Conservation (phyloP, 2,888 invertebrate genomes). For the Ceriagrion tenellum region DNA sequence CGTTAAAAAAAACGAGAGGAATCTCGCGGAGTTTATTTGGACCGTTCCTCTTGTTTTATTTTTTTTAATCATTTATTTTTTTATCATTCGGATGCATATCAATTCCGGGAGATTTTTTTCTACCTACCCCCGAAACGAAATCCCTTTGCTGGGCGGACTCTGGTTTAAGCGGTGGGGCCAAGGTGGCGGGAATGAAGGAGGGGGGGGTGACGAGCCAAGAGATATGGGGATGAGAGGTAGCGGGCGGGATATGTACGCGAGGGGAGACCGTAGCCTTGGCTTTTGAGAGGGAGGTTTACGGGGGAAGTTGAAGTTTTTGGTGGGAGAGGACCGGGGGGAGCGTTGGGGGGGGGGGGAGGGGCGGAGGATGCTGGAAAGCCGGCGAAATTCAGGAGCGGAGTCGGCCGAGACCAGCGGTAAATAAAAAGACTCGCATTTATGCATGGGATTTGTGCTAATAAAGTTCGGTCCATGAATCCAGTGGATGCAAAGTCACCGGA, state of each 20-base stretch:
- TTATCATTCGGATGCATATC: slow-evolving; percentile 27
- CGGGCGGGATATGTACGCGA: no score
- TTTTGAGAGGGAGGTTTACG: neutral
- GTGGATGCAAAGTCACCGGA: slow-evolving; percentile 42
- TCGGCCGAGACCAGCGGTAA: neutral
- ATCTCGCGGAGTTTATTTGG: neutral
- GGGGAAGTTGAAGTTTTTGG: neutral
- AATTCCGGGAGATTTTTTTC: neutral
- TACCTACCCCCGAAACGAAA: neutral
- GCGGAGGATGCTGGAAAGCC: neutral
- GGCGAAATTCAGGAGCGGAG: neutral
- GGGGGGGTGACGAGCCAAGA: neutral
- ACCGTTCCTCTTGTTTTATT: neutral
- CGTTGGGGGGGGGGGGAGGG: neutral
- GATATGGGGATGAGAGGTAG: neutral
- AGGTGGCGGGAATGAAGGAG: neutral
- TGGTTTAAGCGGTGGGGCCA: neutral
- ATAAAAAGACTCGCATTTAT: slow-evolving; percentile 50
- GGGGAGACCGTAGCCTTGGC: neutral
- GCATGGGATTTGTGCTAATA: slow-evolving; percentile 66
- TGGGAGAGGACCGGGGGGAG: neutral
- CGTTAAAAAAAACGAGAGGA: neutral
- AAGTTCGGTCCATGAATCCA: slow-evolving; percentile 60
- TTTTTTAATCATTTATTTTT: neutral
- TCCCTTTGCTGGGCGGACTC: neutral